Percentiles rank a stretch among this genome's conserved stretches.
Conservation (phyloP, 2,797 vertebrate genomes). For the Sparus aurata region DNA sequence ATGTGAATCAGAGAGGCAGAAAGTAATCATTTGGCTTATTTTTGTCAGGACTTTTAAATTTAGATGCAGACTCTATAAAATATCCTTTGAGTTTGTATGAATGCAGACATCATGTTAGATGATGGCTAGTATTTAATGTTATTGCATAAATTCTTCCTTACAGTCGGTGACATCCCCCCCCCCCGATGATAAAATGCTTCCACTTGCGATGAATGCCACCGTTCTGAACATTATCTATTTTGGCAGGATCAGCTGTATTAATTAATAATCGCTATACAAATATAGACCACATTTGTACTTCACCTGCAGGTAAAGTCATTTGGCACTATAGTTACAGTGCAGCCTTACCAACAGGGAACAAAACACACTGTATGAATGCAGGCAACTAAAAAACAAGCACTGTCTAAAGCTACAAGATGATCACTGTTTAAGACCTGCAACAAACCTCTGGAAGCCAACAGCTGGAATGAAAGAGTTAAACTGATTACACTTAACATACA, state of each 20-base stretch:
- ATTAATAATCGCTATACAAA: constrained; percentile 26
- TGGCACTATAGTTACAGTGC: constrained; percentile 34
- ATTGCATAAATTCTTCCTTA: constrained; percentile 20
- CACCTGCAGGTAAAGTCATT: constrained; percentile 23
- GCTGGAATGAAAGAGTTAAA: constrained; percentile 63
- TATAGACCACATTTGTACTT: constrained; percentile 26
- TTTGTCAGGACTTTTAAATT: constrained; percentile 21
- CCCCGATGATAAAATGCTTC: constrained; percentile 18
- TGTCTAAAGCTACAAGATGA: constrained; percentile 44
- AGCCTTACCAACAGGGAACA: constrained; percentile 48
- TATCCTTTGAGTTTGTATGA: constrained; percentile 18
- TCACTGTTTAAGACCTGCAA: constrained; percentile 52
- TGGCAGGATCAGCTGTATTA: constrained; percentile 21
- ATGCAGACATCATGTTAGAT: constrained; percentile 27
- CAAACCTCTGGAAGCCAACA: constrained; percentile 37
- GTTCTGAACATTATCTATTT: constrained; percentile 2
- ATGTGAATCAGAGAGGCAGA: constrained; percentile 26
- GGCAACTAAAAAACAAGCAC: constrained; percentile 33
- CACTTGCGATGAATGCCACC: constrained; percentile 12
- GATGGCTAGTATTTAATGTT: constrained; percentile 1
- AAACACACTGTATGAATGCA: constrained; percentile 35
- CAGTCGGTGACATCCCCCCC: constrained; percentile 6
- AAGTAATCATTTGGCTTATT: constrained; percentile 2
- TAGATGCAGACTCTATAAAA: constrained; percentile 40
- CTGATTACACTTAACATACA: constrained; percentile 69